A percentile compares a stretch with the other conserved stretches of the same genome.
phyloP scores from a whole-genome alignment of 2,797 vertebrate genomes.

The Nannoperca australis region DNA sequence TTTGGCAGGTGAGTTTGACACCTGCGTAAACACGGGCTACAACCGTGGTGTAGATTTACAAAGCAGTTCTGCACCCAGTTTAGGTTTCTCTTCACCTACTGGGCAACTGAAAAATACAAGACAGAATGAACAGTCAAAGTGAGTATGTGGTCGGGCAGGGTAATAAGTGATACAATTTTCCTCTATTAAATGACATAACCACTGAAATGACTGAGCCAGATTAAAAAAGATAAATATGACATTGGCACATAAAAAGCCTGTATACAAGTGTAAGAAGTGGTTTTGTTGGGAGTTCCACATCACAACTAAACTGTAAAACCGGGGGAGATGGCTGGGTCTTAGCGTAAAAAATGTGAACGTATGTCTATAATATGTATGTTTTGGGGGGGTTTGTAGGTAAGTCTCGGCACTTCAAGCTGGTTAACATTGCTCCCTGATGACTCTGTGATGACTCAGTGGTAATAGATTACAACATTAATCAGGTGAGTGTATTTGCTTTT shows the following conservation, averaged over 20 bases:
- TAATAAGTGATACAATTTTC: background rate
- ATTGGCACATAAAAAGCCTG: background rate
- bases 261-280: background rate
- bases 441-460: constrained; percentile 72
- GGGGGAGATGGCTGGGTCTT: background rate
- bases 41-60: constrained; percentile 19
- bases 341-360: background rate
- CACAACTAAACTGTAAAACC: background rate
- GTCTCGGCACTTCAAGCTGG: constrained; percentile 35
- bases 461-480: constrained; percentile 80
- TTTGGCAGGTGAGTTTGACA: constrained; percentile 45
- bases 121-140: background rate
- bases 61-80: background rate
- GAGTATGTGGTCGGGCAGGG: too few species aligned
- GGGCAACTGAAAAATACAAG: background rate
- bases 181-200: background rate
- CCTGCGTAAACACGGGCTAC: constrained; percentile 21
- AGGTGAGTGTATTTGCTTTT: constrained; percentile 62
- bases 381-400: background rate
- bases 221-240: background rate
- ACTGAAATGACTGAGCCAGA: background rate
- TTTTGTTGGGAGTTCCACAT: background rate
- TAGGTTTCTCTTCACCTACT: background rate
- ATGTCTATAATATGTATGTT: constrained; percentile 1
- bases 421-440: constrained; percentile 73